phyloP scores from a whole-genome alignment of 2,888 invertebrate species.

The Hololepta plana region DNA sequence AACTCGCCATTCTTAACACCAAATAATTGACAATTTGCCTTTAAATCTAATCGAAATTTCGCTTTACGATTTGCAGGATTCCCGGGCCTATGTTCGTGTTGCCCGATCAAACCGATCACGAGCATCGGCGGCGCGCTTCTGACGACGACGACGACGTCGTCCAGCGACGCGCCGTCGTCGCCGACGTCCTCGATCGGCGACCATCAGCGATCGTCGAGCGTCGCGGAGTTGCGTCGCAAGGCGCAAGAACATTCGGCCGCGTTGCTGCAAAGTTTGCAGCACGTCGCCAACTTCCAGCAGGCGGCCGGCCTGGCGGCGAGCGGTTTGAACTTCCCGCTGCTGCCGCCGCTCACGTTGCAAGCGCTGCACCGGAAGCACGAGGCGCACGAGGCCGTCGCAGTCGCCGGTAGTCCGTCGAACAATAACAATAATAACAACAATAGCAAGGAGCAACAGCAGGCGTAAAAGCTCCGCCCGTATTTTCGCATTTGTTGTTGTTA shows the following conservation, averaged over 20 bases:
- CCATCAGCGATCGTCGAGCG: conserved; percentile 68
- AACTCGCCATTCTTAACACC: no score
- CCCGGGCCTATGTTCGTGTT: conserved; percentile 64
- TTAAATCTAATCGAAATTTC: no score
- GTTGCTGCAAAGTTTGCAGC: conserved; percentile 53
- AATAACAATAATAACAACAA: conserved; percentile 13
- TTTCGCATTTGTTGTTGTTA: no score
- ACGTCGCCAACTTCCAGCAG: conserved; percentile 40
- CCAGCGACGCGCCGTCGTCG: conserved; percentile 10
- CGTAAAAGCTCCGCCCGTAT: no score
- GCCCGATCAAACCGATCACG: conserved; percentile 45
- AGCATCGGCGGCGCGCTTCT: conserved; percentile 19
- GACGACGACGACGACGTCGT: conserved; percentile 10
- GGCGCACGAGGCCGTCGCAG: no score
- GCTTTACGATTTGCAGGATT: conserved; percentile 35
- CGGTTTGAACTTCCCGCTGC: conserved; percentile 30
- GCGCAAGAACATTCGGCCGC: conserved; percentile 93
- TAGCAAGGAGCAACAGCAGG: conserved; percentile 11
- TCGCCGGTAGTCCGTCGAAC: no score
- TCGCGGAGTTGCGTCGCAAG: conserved; percentile 79
- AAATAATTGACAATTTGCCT: conserved; percentile 2
- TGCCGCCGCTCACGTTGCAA: conserved; percentile 29
- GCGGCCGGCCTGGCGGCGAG: conserved; percentile 29
- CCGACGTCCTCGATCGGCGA: conserved; percentile 23
- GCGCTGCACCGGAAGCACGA: conserved; percentile 23